Conservation (phyloP, 2,888 invertebrate genomes). For the Tiliacea aurago region DNA sequence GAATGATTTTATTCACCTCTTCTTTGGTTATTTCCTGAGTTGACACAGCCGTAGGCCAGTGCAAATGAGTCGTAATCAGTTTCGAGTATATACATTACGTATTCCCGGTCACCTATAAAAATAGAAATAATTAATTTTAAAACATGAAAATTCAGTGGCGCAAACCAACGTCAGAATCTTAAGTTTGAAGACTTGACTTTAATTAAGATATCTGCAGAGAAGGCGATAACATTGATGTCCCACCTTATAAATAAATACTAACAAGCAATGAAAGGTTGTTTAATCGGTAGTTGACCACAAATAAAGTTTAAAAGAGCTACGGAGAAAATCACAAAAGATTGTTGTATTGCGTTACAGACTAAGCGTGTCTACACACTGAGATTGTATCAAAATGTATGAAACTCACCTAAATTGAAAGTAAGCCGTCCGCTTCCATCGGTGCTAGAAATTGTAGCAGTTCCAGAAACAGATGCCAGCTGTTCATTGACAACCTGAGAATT, state of each 20-base stretch:
- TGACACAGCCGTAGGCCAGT: constrained; percentile 91
- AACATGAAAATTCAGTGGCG: not conserved
- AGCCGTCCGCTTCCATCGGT: constrained; percentile 91
- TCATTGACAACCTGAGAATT: constrained; percentile 78
- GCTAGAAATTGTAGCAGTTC: constrained; percentile 80
- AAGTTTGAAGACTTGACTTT: not conserved
- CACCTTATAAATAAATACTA: not conserved
- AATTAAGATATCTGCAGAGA: not conserved
- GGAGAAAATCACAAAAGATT: too few relatives aligned
- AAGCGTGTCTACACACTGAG: not conserved
- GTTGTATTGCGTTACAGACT: too few relatives aligned
- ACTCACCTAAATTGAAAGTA: constrained; percentile 90
- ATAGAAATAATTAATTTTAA: not conserved
- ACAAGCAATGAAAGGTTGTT: not conserved
- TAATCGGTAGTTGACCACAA: not conserved
- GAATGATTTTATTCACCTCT: constrained; percentile 73
- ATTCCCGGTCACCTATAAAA: constrained; percentile 13
- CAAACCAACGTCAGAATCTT: not conserved
- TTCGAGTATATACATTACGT: constrained; percentile 57
- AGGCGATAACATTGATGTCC: not conserved
- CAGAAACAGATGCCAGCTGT: constrained; percentile 70
- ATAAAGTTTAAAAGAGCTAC: too few relatives aligned
- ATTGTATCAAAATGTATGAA: not conserved
- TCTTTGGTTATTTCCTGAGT: constrained; percentile 80
- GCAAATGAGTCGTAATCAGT: constrained; percentile 91